Percentiles rank a stretch among this genome's conserved stretches.
Evolutionary conservation across 2,797 vertebrate genomes (phyloP).

Genomic region (Anniella stebbinsi): DNA sequence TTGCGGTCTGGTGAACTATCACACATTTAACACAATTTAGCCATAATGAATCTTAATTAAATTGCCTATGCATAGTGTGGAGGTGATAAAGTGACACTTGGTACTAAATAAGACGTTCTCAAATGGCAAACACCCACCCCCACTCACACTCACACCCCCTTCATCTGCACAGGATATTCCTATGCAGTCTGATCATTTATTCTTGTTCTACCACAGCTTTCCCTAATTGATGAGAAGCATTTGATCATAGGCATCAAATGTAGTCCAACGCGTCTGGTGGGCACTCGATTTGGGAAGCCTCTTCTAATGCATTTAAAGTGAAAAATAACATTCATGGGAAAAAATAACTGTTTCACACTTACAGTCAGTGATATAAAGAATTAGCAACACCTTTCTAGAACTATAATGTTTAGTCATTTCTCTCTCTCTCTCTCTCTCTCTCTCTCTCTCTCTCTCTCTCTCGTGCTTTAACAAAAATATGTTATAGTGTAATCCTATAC

Average conservation of each 20-base stretch:
- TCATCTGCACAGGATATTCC: neutral
- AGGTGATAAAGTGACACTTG: neutral
- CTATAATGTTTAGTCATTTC: neutral
- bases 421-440: too few relatives aligned
- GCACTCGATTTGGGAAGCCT: too few relatives aligned
- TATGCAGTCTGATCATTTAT: neutral
- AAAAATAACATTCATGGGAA: neutral
- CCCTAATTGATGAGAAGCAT: too few relatives aligned
- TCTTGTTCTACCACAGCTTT: too few relatives aligned
- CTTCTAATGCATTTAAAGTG: neutral
- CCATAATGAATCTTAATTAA: conserved; percentile 1
- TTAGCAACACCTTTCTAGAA: neutral
- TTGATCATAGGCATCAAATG: too few relatives aligned
- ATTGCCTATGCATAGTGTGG: neutral
- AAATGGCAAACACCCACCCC: neutral
- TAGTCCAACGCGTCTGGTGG: too few relatives aligned
- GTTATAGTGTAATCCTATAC: neutral
- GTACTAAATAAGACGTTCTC: neutral
- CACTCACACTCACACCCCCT: too few relatives aligned
- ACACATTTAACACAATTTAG: neutral
- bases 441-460: too few relatives aligned
- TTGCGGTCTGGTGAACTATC: neutral
- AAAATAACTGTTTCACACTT: neutral
- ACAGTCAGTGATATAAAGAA: neutral
- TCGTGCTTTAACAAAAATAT: neutral